phyloP scores from a whole-genome alignment of 2,113 vertebrate species.

The Australoheros scitulus region DNA sequence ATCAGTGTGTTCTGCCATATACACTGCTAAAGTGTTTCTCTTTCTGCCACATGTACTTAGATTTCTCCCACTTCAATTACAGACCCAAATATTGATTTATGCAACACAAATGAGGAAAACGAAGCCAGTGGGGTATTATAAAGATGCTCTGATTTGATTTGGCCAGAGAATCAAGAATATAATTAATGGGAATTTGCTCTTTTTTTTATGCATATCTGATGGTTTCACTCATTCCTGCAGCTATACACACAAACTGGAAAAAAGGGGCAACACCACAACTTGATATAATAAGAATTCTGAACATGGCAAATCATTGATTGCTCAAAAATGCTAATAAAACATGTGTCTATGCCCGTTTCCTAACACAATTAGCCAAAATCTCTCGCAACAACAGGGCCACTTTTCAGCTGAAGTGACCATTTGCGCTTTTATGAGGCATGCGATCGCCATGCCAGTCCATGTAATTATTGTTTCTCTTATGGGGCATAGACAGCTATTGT shows the following conservation, averaged over 20 bases:
- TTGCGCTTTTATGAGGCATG: slow-evolving; percentile 59
- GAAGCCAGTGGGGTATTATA: slow-evolving; percentile 15
- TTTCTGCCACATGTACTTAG: not conserved
- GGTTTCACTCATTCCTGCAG: not conserved
- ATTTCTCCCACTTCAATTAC: slow-evolving; percentile 35
- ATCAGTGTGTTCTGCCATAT: not conserved
- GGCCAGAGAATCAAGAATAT: slow-evolving; percentile 22
- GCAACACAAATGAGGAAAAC: slow-evolving; percentile 23
- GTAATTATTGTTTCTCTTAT: slow-evolving; percentile 70
- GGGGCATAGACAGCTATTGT: slow-evolving; percentile 66
- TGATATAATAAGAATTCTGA: not conserved
- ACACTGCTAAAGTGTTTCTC: not conserved
- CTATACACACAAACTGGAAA: not conserved
- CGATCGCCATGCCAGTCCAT: slow-evolving; percentile 33
- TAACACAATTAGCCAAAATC: slow-evolving; percentile 25
- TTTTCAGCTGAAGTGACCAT: slow-evolving; percentile 42
- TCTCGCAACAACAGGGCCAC: not conserved
- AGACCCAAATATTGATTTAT: slow-evolving; percentile 43
- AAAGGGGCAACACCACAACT: not conserved
- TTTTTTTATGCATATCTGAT: slow-evolving; percentile 25
- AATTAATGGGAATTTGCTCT: slow-evolving; percentile 32
- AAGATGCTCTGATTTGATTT: slow-evolving; percentile 35
- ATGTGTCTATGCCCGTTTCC: not conserved
- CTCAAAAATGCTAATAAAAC: slow-evolving; percentile 5
- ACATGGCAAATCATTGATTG: not conserved